These are phyloP conservation scores for Thymelicus sylvestris DNA, from an alignment of 2,888 invertebrate genomes.

Conservation along the genomic window DNA sequence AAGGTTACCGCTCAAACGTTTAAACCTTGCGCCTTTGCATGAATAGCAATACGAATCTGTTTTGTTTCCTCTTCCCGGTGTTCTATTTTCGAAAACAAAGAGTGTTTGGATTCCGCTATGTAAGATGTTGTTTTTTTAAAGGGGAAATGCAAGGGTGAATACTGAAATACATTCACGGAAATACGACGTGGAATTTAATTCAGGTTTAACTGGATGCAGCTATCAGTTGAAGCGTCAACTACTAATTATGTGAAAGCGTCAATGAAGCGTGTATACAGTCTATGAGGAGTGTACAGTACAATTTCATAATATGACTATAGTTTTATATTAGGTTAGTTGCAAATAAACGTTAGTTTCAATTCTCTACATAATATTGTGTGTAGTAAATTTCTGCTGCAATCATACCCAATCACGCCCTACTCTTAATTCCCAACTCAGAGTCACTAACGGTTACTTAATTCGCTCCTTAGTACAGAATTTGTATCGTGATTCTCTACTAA, in stretches of 20 bases:
- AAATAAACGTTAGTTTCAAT: no score
- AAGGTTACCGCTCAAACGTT: constrained; percentile 75
- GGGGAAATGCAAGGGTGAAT: constrained; percentile 21
- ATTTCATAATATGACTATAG: no score
- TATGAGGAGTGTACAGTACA: no score
- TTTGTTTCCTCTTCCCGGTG: constrained; percentile 65
- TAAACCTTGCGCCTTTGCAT: constrained; percentile 76
- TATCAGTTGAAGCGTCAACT: constrained; percentile 19
- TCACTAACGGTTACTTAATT: no score
- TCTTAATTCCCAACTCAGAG: no score
- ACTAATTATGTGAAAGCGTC: no score
- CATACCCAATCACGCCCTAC: no score
- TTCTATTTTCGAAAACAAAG: constrained; percentile 71
- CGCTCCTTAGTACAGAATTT: no score
- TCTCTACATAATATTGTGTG: no score
- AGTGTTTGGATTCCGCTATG: constrained; percentile 63
- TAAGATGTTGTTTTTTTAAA: constrained; percentile 36
- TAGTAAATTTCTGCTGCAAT: no score
- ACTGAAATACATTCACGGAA: constrained; percentile 1
- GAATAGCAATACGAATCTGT: constrained; percentile 75
- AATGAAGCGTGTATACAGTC: neutral
- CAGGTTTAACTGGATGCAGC: constrained; percentile 7
- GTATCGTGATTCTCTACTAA: no score
- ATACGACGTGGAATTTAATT: constrained; percentile 1
- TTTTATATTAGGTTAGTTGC: no score